Percentiles rank a stretch among this genome's conserved stretches.
Evolutionary conservation across 2,797 vertebrate genomes (phyloP).

Genomic region (Saxicola maurus): DNA sequence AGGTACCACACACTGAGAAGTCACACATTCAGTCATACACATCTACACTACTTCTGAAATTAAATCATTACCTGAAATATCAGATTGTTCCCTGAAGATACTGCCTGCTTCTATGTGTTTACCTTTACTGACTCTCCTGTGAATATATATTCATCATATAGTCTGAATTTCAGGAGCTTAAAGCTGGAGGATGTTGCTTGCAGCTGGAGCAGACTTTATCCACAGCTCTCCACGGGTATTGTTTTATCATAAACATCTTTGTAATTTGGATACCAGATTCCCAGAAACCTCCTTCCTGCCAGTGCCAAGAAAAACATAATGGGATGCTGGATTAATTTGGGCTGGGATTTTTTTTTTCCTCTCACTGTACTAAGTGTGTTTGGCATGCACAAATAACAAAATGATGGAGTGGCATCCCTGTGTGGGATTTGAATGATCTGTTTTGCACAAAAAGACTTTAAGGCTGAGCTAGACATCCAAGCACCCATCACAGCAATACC

Average conservation of each 20-base stretch:
- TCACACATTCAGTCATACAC: not conserved
- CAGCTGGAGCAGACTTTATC: not conserved
- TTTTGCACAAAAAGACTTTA: not conserved
- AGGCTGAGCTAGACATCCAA: not conserved
- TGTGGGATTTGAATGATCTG: not conserved
- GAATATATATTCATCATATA: not conserved
- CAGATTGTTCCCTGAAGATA: not conserved
- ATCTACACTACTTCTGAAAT: not conserved
- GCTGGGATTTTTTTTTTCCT: not conserved
- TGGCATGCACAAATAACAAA: not conserved
- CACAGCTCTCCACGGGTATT: not conserved
- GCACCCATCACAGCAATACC: not conserved
- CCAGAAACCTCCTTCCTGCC: not conserved
- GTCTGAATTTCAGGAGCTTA: not conserved
- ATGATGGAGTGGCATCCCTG: not conserved
- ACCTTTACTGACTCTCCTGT: not conserved
- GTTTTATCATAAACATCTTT: not conserved
- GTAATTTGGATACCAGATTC: not conserved
- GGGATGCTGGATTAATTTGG: not conserved
- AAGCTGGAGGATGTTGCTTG: not conserved
- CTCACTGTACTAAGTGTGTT: not conserved
- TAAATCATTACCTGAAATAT: not conserved
- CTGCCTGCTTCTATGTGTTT: not conserved
- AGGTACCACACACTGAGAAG: not conserved
- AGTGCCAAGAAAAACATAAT: not conserved